Evolutionary conservation across 2,888 invertebrate genomes (phyloP), one percentile per base, ranked within the genome.

Genomic region (Pteria penguin): DNA sequence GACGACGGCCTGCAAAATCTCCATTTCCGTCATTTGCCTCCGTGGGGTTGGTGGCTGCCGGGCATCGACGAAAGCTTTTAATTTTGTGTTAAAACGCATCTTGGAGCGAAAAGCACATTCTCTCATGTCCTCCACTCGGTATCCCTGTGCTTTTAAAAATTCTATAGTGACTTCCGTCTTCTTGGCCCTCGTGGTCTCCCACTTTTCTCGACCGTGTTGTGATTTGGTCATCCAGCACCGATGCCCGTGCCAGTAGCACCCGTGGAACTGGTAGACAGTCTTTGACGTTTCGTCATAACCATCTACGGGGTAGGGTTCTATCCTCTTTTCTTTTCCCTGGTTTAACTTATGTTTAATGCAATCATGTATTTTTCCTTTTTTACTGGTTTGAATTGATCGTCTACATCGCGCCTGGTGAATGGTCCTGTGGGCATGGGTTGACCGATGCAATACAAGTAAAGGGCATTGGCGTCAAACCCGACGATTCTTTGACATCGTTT

Each of bases 1-100:
- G 14, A 36, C 27, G 11, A 78, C 80, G 1, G 72, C 76, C 31
- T 69, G 24, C 18, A 73, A 33, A 24, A 80, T 78, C 5, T 8
- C 8, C 45, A 72, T 26, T 31, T 60, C 67, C 24, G 67, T 45
- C 26, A 66, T 60, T 18, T 63, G 66, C 14, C 73, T 74, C 36
- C 71, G 68, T n/a, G 71, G 72, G 1, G 36, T n/a, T 14, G 54
- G 0, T 0, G 31, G 52, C 45, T 66, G 36, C 2, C 29, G 5
- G 45, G 66, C 24, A 4, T 66, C 0, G 22, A 5, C 8, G 33
- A 66, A 66, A 8, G 27, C 2, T 4, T 3, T 18, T 18, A 29
- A 11, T 54, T 52, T n/a, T n/a, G n/a, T n/a, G n/a, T n/a, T n/a
- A n/a, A n/a, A n/a, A n/a, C n/a, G n/a, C n/a, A n/a, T n/a, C 4